Evolutionary conservation across 2,113 vertebrate genomes (phyloP).

Genomic region (Takifugu bimaculatus): DNA sequence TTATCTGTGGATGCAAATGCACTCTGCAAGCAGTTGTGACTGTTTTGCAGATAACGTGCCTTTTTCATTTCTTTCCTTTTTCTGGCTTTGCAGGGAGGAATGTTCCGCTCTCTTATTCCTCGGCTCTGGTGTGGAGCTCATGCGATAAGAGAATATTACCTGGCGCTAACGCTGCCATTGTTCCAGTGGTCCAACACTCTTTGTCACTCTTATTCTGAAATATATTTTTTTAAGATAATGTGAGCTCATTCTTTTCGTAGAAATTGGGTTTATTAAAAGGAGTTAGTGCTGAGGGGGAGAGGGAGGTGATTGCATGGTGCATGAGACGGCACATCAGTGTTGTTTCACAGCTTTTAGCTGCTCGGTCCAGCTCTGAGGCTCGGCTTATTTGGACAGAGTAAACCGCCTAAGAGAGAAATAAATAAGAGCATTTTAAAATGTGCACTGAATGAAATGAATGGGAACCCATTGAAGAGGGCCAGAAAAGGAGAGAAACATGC

Average conservation of each 20-base stretch:
- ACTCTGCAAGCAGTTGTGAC: slow-evolving; percentile 20
- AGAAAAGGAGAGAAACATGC: background rate
- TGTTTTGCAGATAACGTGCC: slow-evolving; percentile 29
- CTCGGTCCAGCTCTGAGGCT: slow-evolving; percentile 8
- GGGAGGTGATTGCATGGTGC: slow-evolving; percentile 35
- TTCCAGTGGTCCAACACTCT: slow-evolving; percentile 44
- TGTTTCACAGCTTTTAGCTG: slow-evolving; percentile 22
- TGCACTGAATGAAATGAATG: background rate
- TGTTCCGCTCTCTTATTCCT: slow-evolving; percentile 14
- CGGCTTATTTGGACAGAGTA: slow-evolving; percentile 39
- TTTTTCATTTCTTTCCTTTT: background rate
- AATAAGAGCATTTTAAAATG: slow-evolving; percentile 7
- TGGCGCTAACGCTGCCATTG: slow-evolving; percentile 43
- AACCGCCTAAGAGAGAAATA: slow-evolving; percentile 17
- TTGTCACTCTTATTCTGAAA: slow-evolving; percentile 32
- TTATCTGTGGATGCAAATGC: slow-evolving; percentile 28
- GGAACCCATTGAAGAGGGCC: background rate
- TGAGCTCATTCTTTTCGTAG: slow-evolving; percentile 29
- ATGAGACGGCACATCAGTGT: slow-evolving; percentile 12
- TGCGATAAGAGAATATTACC: slow-evolving; percentile 58
- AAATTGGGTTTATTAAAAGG: slow-evolving; percentile 50
- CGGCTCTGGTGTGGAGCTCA: slow-evolving; percentile 25
- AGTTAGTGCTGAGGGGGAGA: slow-evolving; percentile 18
- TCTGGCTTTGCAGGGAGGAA: slow-evolving; percentile 17
- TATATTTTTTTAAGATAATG: slow-evolving; percentile 44